phyloP scores from a whole-genome alignment of 35 echinoderm and acorn worm genomes.

The Anneissia japonica region DNA sequence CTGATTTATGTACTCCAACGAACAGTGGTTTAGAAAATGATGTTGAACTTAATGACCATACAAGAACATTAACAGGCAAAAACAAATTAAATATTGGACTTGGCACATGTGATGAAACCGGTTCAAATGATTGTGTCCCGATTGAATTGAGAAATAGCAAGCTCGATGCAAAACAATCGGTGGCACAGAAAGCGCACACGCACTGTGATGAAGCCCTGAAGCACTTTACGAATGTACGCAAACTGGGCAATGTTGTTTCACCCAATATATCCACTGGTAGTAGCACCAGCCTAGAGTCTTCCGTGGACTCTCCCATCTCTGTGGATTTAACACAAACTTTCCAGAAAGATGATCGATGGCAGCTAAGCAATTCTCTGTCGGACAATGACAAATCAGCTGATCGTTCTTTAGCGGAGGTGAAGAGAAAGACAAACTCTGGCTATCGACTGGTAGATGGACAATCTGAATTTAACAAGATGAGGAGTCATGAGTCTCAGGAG shows the following conservation, averaged over 20 bases:
- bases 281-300: too few relatives aligned
- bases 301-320: too few relatives aligned
- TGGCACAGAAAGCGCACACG: neutral
- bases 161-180: neutral
- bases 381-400: too few relatives aligned
- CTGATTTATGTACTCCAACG: too few relatives aligned
- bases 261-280: neutral
- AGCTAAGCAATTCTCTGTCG: too few relatives aligned
- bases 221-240: neutral
- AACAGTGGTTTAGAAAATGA: neutral
- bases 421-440: neutral
- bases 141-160: neutral
- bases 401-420: neutral
- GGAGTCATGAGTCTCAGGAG: neutral
- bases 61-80: neutral
- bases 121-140: neutral
- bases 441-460: too few relatives aligned
- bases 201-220: neutral
- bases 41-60: too few relatives aligned
- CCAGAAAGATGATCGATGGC: too few relatives aligned
- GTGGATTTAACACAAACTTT: too few relatives aligned
- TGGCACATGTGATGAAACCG: neutral
- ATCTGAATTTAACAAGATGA: neutral
- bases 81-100: neutral
- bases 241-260: neutral